phyloP scores from a whole-genome alignment of 2,888 invertebrate species.

The Gibbula magus region DNA sequence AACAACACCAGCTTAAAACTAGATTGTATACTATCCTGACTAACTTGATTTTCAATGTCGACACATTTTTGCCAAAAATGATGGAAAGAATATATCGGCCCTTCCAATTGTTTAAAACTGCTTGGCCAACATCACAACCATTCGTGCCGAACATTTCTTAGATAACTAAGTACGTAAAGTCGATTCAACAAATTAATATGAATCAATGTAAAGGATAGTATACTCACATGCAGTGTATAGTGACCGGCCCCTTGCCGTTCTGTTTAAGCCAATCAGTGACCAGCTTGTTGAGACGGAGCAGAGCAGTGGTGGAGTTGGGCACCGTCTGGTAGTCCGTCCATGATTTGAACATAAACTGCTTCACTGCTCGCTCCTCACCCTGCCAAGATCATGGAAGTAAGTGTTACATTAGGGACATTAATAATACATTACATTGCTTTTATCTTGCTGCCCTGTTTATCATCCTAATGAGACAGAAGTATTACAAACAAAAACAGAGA shows the following conservation, averaged over 20 bases:
- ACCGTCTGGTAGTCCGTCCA: constrained; percentile 68
- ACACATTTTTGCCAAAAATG: no score
- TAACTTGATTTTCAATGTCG: no score
- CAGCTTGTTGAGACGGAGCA: constrained; percentile 66
- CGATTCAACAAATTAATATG: background rate
- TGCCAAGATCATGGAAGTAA: constrained; percentile 20
- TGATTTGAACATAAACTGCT: constrained; percentile 69
- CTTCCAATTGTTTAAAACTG: background rate
- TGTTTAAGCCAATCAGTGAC: constrained; percentile 72
- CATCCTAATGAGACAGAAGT: no score
- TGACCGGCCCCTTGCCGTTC: constrained; percentile 81
- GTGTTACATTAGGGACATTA: no score
- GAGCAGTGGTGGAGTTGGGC: constrained; percentile 60
- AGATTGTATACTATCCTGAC: no score
- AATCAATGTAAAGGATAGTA: constrained; percentile 12
- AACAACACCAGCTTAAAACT: no score
- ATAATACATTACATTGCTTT: no score
- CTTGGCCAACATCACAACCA: background rate
- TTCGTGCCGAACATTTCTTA: background rate
- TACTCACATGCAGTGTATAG: constrained; percentile 88
- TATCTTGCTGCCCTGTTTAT: no score
- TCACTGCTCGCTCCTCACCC: constrained; percentile 69
- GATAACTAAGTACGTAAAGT: background rate
- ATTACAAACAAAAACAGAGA: no score
- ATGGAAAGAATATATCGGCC: no score